These are phyloP conservation scores for Metopolophium dirhodum DNA, from an alignment of 1,140 invertebrate species.

Conservation along the genomic window DNA sequence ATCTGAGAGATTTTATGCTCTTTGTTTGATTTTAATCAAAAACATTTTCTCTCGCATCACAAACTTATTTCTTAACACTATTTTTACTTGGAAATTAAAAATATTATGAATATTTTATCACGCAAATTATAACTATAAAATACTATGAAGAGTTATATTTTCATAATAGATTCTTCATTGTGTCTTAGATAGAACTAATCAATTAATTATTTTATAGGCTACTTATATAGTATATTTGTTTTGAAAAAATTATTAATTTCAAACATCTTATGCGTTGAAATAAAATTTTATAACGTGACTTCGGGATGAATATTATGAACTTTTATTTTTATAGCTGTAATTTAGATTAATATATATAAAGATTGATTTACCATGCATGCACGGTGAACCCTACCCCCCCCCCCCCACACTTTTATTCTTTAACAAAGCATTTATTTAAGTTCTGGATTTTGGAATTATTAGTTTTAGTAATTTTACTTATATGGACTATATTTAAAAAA, in stretches of 20 bases:
- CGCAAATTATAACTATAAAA: neutral
- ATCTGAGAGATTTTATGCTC: neutral
- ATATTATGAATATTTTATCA: neutral
- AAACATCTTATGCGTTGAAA: neutral
- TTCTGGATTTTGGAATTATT: too few relatives aligned
- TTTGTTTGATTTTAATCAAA: conserved; percentile 41
- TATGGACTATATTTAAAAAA: too few relatives aligned
- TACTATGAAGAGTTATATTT: neutral
- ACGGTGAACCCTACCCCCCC: too few relatives aligned
- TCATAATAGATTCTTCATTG: neutral
- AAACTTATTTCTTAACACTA: neutral
- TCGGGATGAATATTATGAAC: neutral
- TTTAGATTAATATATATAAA: neutral
- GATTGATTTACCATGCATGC: neutral
- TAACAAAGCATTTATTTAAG: too few relatives aligned
- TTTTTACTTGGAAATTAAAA: neutral
- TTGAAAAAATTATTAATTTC: neutral
- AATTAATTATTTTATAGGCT: neutral
- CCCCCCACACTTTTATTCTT: too few relatives aligned
- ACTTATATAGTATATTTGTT: neutral
- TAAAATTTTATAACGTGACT: neutral
- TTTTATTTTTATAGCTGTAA: neutral
- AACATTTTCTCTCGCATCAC: neutral
- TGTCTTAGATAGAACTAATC: neutral
- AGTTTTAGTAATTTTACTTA: too few relatives aligned